Percentiles rank a stretch among this genome's conserved stretches.
Conservation (phyloP, 1,140 invertebrate species). For the Cydia splendana region DNA sequence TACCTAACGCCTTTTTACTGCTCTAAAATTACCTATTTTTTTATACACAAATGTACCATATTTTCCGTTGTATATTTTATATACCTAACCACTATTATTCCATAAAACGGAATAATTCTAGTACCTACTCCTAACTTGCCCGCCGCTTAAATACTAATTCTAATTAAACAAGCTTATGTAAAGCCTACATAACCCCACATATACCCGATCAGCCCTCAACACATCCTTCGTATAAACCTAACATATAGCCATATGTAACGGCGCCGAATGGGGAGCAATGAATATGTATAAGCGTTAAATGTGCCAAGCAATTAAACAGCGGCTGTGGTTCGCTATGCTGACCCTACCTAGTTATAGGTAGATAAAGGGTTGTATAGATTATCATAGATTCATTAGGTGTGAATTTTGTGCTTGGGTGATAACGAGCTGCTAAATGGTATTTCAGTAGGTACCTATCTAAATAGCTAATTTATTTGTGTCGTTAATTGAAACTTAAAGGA, state of each 20-base stretch:
- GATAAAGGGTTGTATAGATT: not conserved
- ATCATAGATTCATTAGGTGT: constrained; percentile 5
- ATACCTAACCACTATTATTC: not conserved
- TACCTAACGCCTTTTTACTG: too few species aligned
- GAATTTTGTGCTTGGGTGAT: not conserved
- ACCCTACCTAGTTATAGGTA: constrained; percentile 16
- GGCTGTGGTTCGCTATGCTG: constrained; percentile 35
- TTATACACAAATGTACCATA: too few species aligned
- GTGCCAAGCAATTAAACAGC: constrained; percentile 70
- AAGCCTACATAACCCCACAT: not conserved
- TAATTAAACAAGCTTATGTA: not conserved
- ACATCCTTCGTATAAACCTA: not conserved
- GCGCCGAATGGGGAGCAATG: constrained; percentile 59
- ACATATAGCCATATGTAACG: constrained; percentile 17
- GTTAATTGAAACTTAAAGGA: not conserved
- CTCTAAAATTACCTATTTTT: too few species aligned
- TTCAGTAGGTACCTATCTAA: not conserved
- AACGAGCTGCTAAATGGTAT: not conserved
- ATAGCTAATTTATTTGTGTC: not conserved
- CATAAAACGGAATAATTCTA: not conserved
- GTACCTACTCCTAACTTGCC: not conserved
- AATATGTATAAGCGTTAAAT: constrained; percentile 77
- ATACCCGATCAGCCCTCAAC: not conserved
- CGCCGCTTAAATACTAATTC: not conserved
- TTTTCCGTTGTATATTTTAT: too few species aligned